These are phyloP conservation scores for Pseudococcus viburni DNA, from an alignment of 2,888 invertebrate species.

Conservation along the genomic window DNA sequence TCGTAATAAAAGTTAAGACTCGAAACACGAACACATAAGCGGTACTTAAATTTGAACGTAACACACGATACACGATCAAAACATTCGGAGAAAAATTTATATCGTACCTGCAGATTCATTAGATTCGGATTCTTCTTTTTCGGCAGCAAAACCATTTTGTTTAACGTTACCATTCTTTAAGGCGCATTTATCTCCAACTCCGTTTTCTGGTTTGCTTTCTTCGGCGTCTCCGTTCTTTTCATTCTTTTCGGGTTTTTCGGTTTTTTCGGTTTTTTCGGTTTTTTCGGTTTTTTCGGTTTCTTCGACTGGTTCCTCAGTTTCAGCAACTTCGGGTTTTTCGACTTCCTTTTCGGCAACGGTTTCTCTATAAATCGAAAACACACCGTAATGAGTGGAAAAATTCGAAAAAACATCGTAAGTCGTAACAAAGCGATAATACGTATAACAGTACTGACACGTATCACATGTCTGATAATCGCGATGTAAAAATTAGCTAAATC, in stretches of 20 bases:
- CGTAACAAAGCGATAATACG: background rate
- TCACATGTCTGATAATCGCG: background rate
- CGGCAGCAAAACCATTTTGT: slow-evolving; percentile 49
- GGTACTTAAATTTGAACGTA: background rate
- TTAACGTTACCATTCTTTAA: slow-evolving; percentile 58
- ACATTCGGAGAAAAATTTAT: background rate
- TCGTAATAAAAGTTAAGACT: background rate
- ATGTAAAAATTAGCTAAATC: background rate
- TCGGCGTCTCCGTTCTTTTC: slow-evolving; percentile 58
- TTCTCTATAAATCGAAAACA: slow-evolving; percentile 22
- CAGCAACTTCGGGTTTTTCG: slow-evolving; percentile 52
- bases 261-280: slow-evolving; percentile 26
- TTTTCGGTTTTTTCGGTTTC: slow-evolving; percentile 18
- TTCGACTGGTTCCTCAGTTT: slow-evolving; percentile 29
- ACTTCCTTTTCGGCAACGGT: slow-evolving; percentile 60
- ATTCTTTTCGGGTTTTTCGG: slow-evolving; percentile 14
- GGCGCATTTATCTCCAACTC: slow-evolving; percentile 32
- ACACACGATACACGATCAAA: no score
- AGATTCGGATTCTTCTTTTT: slow-evolving; percentile 56
- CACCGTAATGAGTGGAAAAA: background rate
- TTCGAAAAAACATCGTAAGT: background rate
- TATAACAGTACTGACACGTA: background rate
- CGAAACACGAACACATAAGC: background rate
- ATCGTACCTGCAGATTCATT: slow-evolving; percentile 50
- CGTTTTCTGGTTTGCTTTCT: slow-evolving; percentile 56